A percentile compares a stretch with the other conserved stretches of the same genome.
phyloP scores from a whole-genome alignment of 2,888 invertebrate genomes.

The Brassicogethes aeneus region DNA sequence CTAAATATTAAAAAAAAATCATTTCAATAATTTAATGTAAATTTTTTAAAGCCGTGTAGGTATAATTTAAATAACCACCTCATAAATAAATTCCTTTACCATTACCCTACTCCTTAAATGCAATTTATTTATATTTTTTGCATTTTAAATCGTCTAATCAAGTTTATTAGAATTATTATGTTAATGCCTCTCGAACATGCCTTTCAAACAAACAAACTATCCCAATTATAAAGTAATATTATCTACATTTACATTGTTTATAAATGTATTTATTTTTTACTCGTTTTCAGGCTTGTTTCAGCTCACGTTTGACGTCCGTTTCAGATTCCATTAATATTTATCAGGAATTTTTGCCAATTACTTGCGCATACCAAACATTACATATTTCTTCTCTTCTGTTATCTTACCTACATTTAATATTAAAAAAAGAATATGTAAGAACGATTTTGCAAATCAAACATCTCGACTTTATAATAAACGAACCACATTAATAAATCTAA shows the following conservation, averaged over 20 bases:
- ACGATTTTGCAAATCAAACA: slow-evolving; percentile 3
- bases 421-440: too few species aligned
- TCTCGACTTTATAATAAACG: slow-evolving; percentile 1
- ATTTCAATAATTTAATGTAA: too few species aligned
- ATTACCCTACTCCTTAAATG: too few species aligned
- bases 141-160: too few species aligned
- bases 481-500: not conserved
- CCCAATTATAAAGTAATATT: not conserved
- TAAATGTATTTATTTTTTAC: not conserved
- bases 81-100: too few species aligned
- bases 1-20: too few species aligned
- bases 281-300: not conserved
- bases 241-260: not conserved
- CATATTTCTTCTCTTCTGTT: slow-evolving; percentile 5
- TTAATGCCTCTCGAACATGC: too few species aligned
- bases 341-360: slow-evolving; percentile 14
- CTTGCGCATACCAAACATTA: slow-evolving; percentile 9
- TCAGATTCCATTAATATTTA: slow-evolving; percentile 14
- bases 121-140: too few species aligned
- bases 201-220: too few species aligned
- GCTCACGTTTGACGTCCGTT: slow-evolving; percentile 3
- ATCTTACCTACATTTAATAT: slow-evolving; percentile 5
- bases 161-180: too few species aligned
- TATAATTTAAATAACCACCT: too few species aligned
- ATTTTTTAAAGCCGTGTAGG: too few species aligned